Evolutionary conservation across 2,888 invertebrate genomes (phyloP).

Genomic region (Spisula subtruncata): DNA sequence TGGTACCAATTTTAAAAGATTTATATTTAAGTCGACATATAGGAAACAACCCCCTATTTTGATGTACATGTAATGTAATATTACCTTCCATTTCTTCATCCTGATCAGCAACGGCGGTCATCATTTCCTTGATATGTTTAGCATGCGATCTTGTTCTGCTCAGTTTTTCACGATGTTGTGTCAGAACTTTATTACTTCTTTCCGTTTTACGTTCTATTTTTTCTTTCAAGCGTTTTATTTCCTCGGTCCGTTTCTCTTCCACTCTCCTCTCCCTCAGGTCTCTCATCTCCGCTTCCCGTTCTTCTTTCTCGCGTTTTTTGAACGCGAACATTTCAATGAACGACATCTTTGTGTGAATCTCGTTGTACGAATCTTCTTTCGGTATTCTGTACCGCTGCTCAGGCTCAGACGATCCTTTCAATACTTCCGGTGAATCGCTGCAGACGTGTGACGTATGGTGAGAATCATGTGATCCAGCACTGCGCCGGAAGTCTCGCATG

Average conservation of each 20-base stretch:
- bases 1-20: no score
- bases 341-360: neutral
- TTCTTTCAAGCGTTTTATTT: slow-evolving; percentile 16
- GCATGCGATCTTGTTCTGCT: neutral
- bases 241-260: neutral
- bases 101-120: neutral
- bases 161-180: neutral
- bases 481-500: neutral
- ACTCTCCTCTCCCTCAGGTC: neutral
- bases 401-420: neutral
- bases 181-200: slow-evolving; percentile 22
- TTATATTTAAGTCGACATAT: no score
- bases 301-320: slow-evolving; percentile 40
- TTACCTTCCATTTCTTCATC: neutral
- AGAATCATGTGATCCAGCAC: neutral
- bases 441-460: neutral
- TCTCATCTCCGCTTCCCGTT: slow-evolving; percentile 39
- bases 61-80: neutral
- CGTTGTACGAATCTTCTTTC: neutral
- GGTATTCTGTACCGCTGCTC: neutral
- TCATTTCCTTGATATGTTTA: neutral
- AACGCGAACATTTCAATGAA: slow-evolving; percentile 54
- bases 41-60: no score
- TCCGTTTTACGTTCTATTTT: slow-evolving; percentile 29
- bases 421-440: neutral